phyloP scores from a whole-genome alignment of 2,888 invertebrate species.

The Leptinotarsa peninsularis region DNA sequence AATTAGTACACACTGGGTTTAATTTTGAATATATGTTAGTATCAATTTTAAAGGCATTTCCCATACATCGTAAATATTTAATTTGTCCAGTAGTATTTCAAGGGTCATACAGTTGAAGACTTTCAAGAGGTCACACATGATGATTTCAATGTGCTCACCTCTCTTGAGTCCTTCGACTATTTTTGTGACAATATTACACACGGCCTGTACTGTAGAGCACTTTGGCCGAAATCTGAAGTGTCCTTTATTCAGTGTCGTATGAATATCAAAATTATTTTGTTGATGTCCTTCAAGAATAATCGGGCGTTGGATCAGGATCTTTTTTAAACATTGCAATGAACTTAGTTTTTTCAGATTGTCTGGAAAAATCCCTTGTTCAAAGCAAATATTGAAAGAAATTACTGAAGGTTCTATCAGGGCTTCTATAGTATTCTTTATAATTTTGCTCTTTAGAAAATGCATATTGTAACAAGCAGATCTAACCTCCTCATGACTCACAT shows the following conservation, averaged over 20 bases:
- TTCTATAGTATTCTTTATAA: neutral
- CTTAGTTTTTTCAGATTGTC: neutral
- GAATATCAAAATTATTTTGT: neutral
- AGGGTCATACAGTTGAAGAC: neutral
- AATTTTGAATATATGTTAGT: neutral
- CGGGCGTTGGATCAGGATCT: neutral
- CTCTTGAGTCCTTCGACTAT: conserved; percentile 9
- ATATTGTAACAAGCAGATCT: neutral
- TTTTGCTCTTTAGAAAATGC: neutral
- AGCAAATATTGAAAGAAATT: neutral
- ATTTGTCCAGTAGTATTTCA: neutral
- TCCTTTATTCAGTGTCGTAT: conserved; percentile 3
- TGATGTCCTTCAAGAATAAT: neutral
- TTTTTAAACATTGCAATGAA: neutral
- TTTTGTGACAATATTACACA: neutral
- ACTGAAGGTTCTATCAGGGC: neutral
- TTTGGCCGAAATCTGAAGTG: conserved; percentile 7
- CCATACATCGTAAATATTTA: neutral
- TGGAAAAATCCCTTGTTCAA: neutral
- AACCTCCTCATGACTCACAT: neutral
- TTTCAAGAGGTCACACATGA: conserved; percentile 4
- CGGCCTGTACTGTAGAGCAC: conserved; percentile 9
- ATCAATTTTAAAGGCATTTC: neutral
- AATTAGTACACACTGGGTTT: neutral
- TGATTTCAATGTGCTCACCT: conserved; percentile 3